Percentiles rank a stretch among this genome's conserved stretches.
Conservation (phyloP, 1,140 invertebrate genomes). For the Pogonognathellus flavescens region DNA sequence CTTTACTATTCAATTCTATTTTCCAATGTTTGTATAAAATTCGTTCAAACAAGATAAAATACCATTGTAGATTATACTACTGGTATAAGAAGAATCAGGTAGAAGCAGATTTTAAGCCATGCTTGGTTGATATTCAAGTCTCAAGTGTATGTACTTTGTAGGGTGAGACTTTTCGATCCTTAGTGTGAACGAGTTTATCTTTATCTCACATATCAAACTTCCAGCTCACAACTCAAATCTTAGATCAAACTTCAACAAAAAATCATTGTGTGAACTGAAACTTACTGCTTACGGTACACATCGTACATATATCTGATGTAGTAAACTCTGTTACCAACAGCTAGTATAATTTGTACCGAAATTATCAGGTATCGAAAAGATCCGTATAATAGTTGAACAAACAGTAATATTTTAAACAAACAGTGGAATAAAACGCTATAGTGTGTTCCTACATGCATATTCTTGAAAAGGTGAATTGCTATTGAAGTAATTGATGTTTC, state of each 20-base stretch:
- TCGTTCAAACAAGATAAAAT: too few species aligned
- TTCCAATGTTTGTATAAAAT: too few species aligned
- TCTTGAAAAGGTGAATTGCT: too few species aligned
- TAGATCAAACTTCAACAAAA: conserved; percentile 39
- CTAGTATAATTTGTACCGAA: neutral
- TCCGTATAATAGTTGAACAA: too few species aligned
- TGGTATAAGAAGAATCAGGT: too few species aligned
- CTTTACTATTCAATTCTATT: too few species aligned
- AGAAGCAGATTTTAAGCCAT: neutral
- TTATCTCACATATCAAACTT: conserved; percentile 34
- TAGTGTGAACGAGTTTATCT: conserved; percentile 44
- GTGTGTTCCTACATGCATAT: too few species aligned
- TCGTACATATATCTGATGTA: neutral
- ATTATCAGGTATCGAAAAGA: neutral
- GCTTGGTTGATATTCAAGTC: conserved; percentile 37
- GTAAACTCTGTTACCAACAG: too few species aligned
- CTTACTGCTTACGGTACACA: neutral
- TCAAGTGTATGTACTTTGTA: neutral
- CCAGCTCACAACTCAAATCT: conserved; percentile 21
- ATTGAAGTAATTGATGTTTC: too few species aligned
- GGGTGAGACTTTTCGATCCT: conserved; percentile 43
- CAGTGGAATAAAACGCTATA: too few species aligned
- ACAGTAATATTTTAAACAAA: too few species aligned
- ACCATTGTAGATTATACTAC: too few species aligned
- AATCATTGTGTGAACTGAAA: conserved; percentile 30